These are phyloP conservation scores for Phyto melanocephala DNA, from an alignment of 2,888 invertebrate genomes.

Conservation along the genomic window DNA sequence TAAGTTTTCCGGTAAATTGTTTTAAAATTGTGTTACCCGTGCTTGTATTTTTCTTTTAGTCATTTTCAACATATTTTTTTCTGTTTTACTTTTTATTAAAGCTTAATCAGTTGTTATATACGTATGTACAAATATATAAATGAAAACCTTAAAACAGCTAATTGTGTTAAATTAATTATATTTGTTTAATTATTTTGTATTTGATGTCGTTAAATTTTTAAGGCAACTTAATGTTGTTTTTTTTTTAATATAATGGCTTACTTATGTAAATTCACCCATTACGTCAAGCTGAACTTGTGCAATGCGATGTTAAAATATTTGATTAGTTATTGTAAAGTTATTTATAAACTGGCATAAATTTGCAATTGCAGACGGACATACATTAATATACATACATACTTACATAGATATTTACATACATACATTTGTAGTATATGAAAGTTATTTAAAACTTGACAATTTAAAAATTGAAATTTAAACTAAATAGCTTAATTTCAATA, in stretches of 20 bases:
- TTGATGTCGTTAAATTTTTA: not conserved
- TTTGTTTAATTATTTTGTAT: constrained; percentile 2
- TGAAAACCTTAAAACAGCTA: not conserved
- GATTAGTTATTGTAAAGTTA: not conserved
- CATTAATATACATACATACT: too few relatives aligned
- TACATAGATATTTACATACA: too few relatives aligned
- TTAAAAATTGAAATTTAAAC: too few relatives aligned
- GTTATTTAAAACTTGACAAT: too few relatives aligned
- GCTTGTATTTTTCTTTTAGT: too few relatives aligned
- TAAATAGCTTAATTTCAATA: too few relatives aligned
- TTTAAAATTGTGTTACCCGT: constrained; percentile 39
- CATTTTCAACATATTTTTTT: not conserved
- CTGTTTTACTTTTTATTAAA: not conserved
- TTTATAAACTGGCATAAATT: not conserved
- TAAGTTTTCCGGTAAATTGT: constrained; percentile 47
- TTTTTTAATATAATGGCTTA: not conserved
- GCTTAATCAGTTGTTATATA: not conserved
- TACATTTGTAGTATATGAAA: too few relatives aligned
- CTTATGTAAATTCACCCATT: not conserved
- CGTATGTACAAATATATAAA: too few relatives aligned
- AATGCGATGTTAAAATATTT: not conserved
- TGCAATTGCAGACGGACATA: too few relatives aligned
- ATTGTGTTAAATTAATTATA: constrained; percentile 15
- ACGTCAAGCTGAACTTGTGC: not conserved
- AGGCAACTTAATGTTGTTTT: not conserved